phyloP scores from a whole-genome alignment of 1,140 invertebrate genomes.

The Heliconius melpomene region DNA sequence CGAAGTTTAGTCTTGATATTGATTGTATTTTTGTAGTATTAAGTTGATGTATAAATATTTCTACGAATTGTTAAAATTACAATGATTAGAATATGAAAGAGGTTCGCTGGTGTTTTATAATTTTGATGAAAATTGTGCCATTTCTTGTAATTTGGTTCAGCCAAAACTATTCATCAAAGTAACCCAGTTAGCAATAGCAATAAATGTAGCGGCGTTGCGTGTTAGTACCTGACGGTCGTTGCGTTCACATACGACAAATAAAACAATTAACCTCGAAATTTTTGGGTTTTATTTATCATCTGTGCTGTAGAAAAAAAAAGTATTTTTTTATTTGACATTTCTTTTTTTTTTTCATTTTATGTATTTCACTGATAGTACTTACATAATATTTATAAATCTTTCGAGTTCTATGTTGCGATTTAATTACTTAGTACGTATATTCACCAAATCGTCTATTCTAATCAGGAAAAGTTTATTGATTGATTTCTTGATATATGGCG shows the following conservation, averaged over 20 bases:
- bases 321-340: not conserved
- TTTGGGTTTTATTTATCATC: constrained; percentile 26
- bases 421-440: too few relatives aligned
- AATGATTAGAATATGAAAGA: not conserved
- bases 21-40: constrained; percentile 32
- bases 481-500: too few relatives aligned
- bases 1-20: constrained; percentile 28
- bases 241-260: constrained; percentile 62
- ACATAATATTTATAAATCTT: too few relatives aligned
- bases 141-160: constrained; percentile 23
- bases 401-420: too few relatives aligned
- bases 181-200: constrained; percentile 13
- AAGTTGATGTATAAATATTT: constrained; percentile 20
- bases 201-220: constrained; percentile 13
- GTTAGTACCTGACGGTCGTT: constrained; percentile 51
- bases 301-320: not conserved
- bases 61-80: constrained; percentile 21
- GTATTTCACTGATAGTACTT: too few relatives aligned
- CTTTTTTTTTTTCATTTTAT: not conserved
- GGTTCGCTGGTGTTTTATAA: not conserved
- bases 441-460: too few relatives aligned
- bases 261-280: constrained; percentile 46
- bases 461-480: too few relatives aligned
- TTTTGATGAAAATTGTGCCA: constrained; percentile 30
- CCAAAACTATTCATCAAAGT: not conserved